Conservation (phyloP, 2,888 invertebrate genomes). For the Ernsta delagoae region DNA sequence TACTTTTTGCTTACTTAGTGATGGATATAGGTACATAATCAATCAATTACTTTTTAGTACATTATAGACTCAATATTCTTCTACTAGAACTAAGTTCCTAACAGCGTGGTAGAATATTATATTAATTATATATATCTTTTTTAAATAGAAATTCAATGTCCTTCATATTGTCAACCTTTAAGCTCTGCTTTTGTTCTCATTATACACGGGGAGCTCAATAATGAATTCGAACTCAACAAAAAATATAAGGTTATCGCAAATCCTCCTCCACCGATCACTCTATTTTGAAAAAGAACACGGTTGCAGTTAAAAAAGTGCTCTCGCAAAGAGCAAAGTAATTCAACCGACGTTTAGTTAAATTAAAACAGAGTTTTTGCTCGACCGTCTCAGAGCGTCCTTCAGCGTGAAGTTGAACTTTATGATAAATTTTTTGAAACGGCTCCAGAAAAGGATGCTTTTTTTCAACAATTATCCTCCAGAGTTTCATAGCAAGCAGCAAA, state of each 20-base stretch:
- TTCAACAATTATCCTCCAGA: constrained; percentile 12
- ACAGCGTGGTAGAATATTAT: too few species aligned
- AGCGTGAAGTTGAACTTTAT: constrained; percentile 33
- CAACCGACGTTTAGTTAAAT: constrained; percentile 41
- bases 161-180: too few species aligned
- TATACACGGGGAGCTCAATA: too few species aligned
- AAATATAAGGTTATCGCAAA: neutral
- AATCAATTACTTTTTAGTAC: too few species aligned
- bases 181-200: too few species aligned
- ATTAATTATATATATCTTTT: too few species aligned
- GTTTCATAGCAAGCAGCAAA: constrained; percentile 2
- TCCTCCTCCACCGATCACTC: constrained; percentile 18
- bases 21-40: too few species aligned
- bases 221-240: too few species aligned
- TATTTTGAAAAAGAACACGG: constrained; percentile 30
- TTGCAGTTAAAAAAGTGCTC: constrained; percentile 37
- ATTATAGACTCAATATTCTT: too few species aligned
- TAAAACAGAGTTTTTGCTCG: constrained; percentile 44
- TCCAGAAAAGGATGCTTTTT: constrained; percentile 30
- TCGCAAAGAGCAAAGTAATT: constrained; percentile 41
- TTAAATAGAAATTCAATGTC: too few species aligned
- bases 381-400: constrained; percentile 20
- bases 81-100: too few species aligned
- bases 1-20: too few species aligned
- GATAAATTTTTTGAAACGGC: constrained; percentile 31